phyloP scores from a whole-genome alignment of 2,888 invertebrate species.

The Acronicta leporina region DNA sequence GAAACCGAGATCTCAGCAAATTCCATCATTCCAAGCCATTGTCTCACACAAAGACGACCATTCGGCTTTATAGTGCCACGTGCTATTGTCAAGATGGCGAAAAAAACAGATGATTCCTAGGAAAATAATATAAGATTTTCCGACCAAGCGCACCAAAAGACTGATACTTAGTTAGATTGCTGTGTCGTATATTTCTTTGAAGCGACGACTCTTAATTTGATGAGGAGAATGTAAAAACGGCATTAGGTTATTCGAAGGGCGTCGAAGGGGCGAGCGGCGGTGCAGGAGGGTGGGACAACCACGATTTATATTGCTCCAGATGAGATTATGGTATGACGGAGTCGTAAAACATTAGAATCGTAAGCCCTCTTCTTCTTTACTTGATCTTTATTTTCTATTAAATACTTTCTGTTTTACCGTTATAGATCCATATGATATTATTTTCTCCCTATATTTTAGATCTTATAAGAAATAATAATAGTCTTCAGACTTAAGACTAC shows the following conservation, averaged over 20 bases:
- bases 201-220: conserved; percentile 77
- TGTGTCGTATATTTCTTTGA: conserved; percentile 72
- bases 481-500: too few relatives aligned
- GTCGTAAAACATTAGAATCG: conserved; percentile 70
- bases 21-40: conserved; percentile 67
- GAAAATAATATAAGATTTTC: conserved; percentile 77
- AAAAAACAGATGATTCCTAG: conserved; percentile 68
- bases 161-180: conserved; percentile 71
- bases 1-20: conserved; percentile 60
- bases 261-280: conserved; percentile 42
- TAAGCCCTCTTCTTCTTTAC: conserved; percentile 54
- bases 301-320: conserved; percentile 76
- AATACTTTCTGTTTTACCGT: conserved; percentile 14
- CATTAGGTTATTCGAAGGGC: conserved; percentile 72
- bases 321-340: conserved; percentile 73
- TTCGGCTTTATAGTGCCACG: conserved; percentile 71
- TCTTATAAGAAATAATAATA: too few relatives aligned
- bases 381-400: conserved; percentile 51
- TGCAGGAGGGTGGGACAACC: conserved; percentile 53
- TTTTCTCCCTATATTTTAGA: not conserved
- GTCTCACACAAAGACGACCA: conserved; percentile 72
- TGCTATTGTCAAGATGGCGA: conserved; percentile 66
- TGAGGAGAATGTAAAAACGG: conserved; percentile 79
- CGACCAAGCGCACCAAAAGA: conserved; percentile 66
- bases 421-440: conserved; percentile 10